Evolutionary conservation across 2,113 vertebrate species (phyloP).

Genomic region (Nansenia antarctica): DNA sequence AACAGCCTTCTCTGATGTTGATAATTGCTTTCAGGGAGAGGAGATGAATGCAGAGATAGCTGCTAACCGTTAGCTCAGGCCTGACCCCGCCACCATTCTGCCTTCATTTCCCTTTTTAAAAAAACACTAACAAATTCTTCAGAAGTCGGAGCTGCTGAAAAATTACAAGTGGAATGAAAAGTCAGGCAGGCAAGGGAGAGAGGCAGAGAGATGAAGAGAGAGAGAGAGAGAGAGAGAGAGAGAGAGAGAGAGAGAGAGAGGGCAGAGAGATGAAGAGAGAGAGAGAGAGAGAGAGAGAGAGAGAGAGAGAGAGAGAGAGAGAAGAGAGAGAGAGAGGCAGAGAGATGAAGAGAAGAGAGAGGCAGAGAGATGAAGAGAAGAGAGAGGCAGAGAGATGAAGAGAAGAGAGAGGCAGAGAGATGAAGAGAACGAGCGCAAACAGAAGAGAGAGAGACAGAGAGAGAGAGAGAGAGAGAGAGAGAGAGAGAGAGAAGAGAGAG

Average conservation of each 20-base stretch:
- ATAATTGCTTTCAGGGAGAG: conserved; percentile 69
- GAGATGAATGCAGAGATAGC: conserved; percentile 61
- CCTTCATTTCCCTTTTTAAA: conserved; percentile 36
- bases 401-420: not conserved
- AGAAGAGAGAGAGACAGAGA: conserved; percentile 24
- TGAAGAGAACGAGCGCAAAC: too few species aligned
- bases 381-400: conserved; percentile 1
- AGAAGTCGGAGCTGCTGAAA: conserved; percentile 26
- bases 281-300: not conserved
- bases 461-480: conserved; percentile 1
- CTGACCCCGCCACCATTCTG: not conserved
- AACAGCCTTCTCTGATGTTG: conserved; percentile 65
- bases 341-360: conserved; percentile 18
- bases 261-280: conserved; percentile 16
- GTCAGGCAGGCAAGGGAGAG: conserved; percentile 18
- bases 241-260: not conserved
- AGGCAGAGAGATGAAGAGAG: conserved; percentile 48
- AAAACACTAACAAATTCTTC: conserved; percentile 28
- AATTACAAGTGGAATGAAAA: conserved; percentile 17
- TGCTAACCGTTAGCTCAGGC: conserved; percentile 22
- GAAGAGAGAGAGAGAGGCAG: conserved; percentile 13
- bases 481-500: conserved; percentile 4
- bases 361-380: too few species aligned
- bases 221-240: conserved; percentile 22
- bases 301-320: conserved; percentile 3